Evolutionary conservation across 2,888 invertebrate genomes (phyloP), one percentile per base, ranked within the genome.

Genomic region (Cetonia aurata): DNA sequence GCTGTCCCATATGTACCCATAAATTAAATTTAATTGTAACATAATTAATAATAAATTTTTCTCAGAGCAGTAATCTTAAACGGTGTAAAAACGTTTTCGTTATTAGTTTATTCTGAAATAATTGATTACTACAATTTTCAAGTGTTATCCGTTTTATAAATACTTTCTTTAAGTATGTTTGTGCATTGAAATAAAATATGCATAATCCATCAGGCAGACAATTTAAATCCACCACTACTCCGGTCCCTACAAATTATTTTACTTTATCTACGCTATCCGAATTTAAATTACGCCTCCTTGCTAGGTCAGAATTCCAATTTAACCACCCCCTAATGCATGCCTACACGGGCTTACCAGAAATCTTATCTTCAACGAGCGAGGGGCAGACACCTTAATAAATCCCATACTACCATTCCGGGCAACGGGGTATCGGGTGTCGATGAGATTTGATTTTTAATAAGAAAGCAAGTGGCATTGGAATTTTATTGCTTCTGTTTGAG

Each of bases 401-500:
- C 60, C 60, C 60, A 25, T 46, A 60, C 25, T 15, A 60, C 46
- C 48, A 48, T 60, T 46, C 31, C 48, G 25, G 31, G 13, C 48
- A 60, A 60, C 46, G 60, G 60, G 46, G 60, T 60, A 60, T 48
- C 60, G 48, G 48, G 48, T 60, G 60, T 60, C 60, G 48, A 48
- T 60, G 60, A 60, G 60, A 60, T 60, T 60, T 60, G 60, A 60
- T 60, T 60, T 60, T 60, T 46, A 60, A 60, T 48, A 60, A 48
- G 46, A 13, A 48, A 48, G 46, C 46, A 60, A 48, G 31, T 31
- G 33, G 31, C 15, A 17, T 19, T 31, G 60, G 60, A 60, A 60
- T 60, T 60, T 60, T 60, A 60, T 60, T 60, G 60, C 60, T 60
- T 60, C 60, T 60, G 60, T 60, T 60, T 60, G 19, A 60, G 46